Percentiles rank a stretch among this genome's conserved stretches.
Evolutionary conservation across 2,113 vertebrate species (phyloP).

Genomic region (Verasper variegatus): DNA sequence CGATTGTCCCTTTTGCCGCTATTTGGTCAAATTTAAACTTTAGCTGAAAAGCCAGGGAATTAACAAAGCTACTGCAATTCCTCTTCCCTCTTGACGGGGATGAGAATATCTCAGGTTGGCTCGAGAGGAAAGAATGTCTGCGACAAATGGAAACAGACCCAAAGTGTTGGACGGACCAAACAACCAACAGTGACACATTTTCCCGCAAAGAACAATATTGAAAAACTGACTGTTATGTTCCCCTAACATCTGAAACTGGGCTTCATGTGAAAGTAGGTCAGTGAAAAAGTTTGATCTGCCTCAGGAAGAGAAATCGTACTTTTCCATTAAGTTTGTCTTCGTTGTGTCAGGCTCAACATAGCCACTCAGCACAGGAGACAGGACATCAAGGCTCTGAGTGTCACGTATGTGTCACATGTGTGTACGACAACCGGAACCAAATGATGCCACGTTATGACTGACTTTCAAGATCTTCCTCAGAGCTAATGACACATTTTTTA

Average conservation of each 20-base stretch:
- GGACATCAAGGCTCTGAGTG: neutral
- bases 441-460: no score
- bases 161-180: neutral
- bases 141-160: neutral
- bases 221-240: neutral
- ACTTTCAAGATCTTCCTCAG: no score
- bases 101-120: neutral
- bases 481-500: no score
- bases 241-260: neutral
- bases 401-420: neutral
- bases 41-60: neutral
- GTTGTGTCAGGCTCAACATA: neutral
- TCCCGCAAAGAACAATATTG: neutral
- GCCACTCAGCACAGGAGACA: neutral
- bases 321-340: neutral
- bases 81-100: neutral
- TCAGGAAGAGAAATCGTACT: neutral
- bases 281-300: neutral
- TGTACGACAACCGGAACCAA: neutral
- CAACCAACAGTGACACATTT: neutral
- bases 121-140: neutral
- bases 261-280: neutral
- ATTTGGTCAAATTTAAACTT: neutral
- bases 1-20: no score
- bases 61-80: neutral